A percentile compares a stretch with the other conserved stretches of the same genome.
Evolutionary conservation across 1,140 invertebrate genomes (phyloP).

Genomic region (Tetragonula clypearis): DNA sequence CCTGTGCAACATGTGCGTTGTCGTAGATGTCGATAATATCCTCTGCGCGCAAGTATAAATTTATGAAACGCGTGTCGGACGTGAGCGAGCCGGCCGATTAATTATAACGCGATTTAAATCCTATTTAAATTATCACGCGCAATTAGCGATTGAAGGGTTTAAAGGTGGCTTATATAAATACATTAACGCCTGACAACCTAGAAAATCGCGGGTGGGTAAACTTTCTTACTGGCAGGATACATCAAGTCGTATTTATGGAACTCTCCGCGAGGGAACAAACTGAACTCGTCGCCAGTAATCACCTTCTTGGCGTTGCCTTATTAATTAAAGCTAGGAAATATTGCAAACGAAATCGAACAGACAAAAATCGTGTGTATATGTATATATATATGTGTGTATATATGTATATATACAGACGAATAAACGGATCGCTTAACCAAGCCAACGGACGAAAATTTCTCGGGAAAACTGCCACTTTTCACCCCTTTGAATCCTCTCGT

Average conservation of each 20-base stretch:
- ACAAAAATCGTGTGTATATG: no score
- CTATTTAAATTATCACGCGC: slow-evolving; percentile 50
- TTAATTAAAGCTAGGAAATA: not conserved
- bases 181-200: slow-evolving; percentile 40
- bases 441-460: not conserved
- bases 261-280: slow-evolving; percentile 15
- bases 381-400: no score
- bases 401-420: not conserved
- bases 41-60: slow-evolving; percentile 20
- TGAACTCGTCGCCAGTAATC: not conserved
- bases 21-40: slow-evolving; percentile 21
- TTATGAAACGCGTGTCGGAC: slow-evolving; percentile 18
- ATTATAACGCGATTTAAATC: slow-evolving; percentile 50
- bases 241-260: slow-evolving; percentile 51
- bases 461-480: not conserved
- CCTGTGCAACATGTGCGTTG: not conserved
- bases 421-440: not conserved
- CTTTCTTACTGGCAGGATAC: slow-evolving; percentile 49
- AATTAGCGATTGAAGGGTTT: slow-evolving; percentile 52
- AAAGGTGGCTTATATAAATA: slow-evolving; percentile 48
- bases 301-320: not conserved
- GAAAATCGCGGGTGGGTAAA: slow-evolving; percentile 53
- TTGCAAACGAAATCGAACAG: not conserved
- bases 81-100: slow-evolving; percentile 28
- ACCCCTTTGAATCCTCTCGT: not conserved